These are phyloP conservation scores for Caradrina clavipalpis DNA, from an alignment of 2,888 invertebrate species.

Conservation along the genomic window DNA sequence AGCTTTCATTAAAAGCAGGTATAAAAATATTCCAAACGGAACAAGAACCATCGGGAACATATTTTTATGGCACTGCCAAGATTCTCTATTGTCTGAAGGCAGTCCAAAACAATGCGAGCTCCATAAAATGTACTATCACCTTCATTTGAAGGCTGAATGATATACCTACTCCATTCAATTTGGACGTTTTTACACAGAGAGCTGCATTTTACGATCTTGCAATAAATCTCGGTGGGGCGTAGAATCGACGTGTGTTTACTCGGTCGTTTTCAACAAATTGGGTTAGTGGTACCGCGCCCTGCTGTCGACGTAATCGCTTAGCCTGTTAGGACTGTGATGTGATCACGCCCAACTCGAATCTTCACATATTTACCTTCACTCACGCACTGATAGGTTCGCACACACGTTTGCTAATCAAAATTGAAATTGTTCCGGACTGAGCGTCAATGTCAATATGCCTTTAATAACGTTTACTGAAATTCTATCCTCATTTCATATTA, in stretches of 20 bases:
- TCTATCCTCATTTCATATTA: conserved; percentile 36
- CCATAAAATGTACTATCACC: conserved; percentile 57
- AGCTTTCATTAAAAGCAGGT: conserved; percentile 10
- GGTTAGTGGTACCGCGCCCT: conserved; percentile 84
- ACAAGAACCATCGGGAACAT: conserved; percentile 1
- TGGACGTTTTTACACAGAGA: conserved; percentile 72
- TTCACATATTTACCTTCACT: conserved; percentile 81
- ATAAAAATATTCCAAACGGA: conserved; percentile 5
- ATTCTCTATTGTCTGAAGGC: conserved; percentile 27
- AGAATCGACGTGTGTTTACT: conserved; percentile 83
- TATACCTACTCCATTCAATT: conserved; percentile 74
- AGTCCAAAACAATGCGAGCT: conserved; percentile 53
- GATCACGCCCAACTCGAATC: conserved; percentile 81
- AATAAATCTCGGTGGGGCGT: conserved; percentile 81
- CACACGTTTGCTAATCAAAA: conserved; percentile 74
- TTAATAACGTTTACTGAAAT: conserved; percentile 40
- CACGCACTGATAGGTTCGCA: conserved; percentile 71
- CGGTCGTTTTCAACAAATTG: conserved; percentile 85
- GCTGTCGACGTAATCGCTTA: conserved; percentile 82
- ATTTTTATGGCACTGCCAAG: conserved; percentile 20
- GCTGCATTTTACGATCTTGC: conserved; percentile 81
- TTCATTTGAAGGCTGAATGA: conserved; percentile 65
- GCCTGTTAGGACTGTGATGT: conserved; percentile 81
- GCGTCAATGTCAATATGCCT: conserved; percentile 54
- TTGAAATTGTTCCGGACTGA: conserved; percentile 67